Conservation (phyloP, 2,113 vertebrate genomes). For the Sylvietta virens region DNA sequence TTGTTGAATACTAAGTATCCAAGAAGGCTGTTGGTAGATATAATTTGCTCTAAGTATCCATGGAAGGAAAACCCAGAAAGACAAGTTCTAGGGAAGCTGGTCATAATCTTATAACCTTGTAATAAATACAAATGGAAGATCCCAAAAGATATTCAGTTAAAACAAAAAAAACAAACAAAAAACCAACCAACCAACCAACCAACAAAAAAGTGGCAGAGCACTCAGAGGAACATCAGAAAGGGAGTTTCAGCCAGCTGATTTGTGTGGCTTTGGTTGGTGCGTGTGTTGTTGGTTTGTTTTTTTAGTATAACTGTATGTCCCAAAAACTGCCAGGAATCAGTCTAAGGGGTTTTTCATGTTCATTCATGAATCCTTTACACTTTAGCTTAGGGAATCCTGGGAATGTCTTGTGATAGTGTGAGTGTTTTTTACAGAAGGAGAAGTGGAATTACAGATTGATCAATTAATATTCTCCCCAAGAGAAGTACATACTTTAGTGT, state of each 20-base stretch:
- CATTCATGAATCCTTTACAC: neutral
- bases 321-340: neutral
- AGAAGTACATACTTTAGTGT: neutral
- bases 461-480: neutral
- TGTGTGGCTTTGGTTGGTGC: neutral
- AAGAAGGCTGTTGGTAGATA: neutral
- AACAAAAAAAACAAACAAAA: neutral
- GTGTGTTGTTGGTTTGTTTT: neutral
- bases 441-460: neutral
- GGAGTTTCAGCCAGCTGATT: neutral
- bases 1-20: neutral
- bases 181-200: no score
- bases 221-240: neutral
- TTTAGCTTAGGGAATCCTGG: neutral
- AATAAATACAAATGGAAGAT: neutral
- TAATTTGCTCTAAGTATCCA: neutral
- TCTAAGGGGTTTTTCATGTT: neutral
- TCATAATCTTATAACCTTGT: neutral
- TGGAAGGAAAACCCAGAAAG: neutral
- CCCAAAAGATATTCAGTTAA: neutral
- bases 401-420: neutral
- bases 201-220: no score
- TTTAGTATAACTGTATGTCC: neutral
- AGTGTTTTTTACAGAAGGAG: neutral
- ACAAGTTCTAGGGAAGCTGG: neutral